Evolutionary conservation across 1,140 invertebrate species (phyloP), one percentile per base, ranked within the genome.

Genomic region (Wiebesia pumilae): DNA sequence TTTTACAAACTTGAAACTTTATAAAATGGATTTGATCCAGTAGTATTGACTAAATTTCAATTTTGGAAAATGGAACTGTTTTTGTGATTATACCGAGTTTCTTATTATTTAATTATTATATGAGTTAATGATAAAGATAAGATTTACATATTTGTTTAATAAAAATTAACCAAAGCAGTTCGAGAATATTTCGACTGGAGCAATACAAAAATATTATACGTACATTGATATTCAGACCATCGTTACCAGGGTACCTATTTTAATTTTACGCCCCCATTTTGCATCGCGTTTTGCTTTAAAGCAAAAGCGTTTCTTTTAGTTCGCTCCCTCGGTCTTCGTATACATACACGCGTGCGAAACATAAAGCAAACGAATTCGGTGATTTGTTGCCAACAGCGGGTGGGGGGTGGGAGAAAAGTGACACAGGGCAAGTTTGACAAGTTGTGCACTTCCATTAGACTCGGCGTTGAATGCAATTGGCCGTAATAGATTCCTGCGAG

Each of bases 401-500:
- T 21, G 71, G 30, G n/a, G 80, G 80, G 62, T 0, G 19, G 16
- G 33, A 27, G 43, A 7, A 43, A 35, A 81, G 35, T 75, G 33
- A 75, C 81, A 33, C 71, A 40, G 51, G 54, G 38, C 84, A 58
- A 85, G 84, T 85, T 85, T 85, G 84, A 85, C 65, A 81, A 58
- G 84, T 81, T 33, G 54, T 24, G 77, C 79, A 71, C 54, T 85
- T 79, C 78, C 77, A 85, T 85, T 85, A 81, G 77, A 40, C 7
- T 27, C 62, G 30, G 62, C 33, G 78, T 81, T 47, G 84, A 71
- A 40, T 80, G 78, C 84, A 81, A 67, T 75, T 69, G 78, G 24
- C 65, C 84, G 62, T 80, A 81, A 86, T 81, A 78, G 80, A 58
- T 58, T 86, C 79, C 85, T 30, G 47, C 71, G 85, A 58, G 85